Evolutionary conservation across 2,797 vertebrate species (phyloP).

Genomic region (Threskiornis aethiopicus): DNA sequence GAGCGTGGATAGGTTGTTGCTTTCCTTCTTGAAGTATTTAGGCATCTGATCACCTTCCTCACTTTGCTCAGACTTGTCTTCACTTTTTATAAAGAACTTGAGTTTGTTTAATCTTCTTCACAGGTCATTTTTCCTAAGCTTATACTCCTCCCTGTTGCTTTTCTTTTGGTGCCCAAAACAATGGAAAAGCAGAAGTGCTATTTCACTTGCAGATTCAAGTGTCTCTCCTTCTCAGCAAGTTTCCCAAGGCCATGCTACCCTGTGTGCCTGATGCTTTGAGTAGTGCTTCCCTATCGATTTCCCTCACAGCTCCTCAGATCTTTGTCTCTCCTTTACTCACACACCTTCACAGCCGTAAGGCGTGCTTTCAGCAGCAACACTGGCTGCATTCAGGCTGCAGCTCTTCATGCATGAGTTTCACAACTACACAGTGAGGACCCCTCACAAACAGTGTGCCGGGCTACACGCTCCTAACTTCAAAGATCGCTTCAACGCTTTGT

Average conservation of each 20-base stretch:
- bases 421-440: not conserved
- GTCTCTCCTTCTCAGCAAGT: not conserved
- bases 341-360: not conserved
- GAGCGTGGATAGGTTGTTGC: not conserved
- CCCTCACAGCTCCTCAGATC: not conserved
- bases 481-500: accelerated
- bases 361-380: not conserved
- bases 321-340: not conserved
- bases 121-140: not conserved
- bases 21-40: not conserved
- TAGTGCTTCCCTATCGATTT: not conserved
- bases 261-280: not conserved
- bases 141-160: not conserved
- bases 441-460: not conserved
- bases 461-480: not conserved
- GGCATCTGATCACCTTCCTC: not conserved
- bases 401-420: not conserved
- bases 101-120: not conserved
- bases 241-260: not conserved
- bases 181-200: accelerated
- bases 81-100: not conserved
- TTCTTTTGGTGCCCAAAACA: not conserved
- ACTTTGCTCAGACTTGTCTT: not conserved
- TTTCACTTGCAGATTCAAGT: not conserved
- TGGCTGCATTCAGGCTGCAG: not conserved